Conservation (phyloP, 2,888 invertebrate genomes). For the Drosophila vallismaia region DNA sequence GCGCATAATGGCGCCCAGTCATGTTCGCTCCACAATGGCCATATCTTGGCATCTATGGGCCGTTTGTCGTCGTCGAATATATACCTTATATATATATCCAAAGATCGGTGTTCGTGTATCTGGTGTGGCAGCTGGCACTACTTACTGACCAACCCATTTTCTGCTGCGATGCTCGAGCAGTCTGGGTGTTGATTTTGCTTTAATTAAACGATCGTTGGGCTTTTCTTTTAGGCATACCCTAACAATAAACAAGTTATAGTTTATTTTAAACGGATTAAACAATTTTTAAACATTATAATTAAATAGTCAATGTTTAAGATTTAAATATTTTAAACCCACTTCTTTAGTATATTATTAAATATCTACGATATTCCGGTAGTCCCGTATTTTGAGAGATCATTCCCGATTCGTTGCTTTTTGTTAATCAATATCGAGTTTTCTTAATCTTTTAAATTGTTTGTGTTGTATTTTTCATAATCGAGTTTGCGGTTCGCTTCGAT, state of each 20-base stretch:
- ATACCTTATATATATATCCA: slow-evolving; percentile 19
- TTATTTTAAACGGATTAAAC: neutral
- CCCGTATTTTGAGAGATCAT: slow-evolving; percentile 29
- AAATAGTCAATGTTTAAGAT: neutral
- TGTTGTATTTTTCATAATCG: slow-evolving; percentile 70
- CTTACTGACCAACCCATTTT: slow-evolving; percentile 69
- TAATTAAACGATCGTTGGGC: slow-evolving; percentile 61
- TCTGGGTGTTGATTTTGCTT: slow-evolving; percentile 64
- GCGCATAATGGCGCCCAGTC: slow-evolving; percentile 46
- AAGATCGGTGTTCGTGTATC: slow-evolving; percentile 27
- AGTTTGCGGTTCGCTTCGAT: slow-evolving; percentile 61
- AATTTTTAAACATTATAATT: neutral
- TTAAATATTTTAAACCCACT: too few species aligned
- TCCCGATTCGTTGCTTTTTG: slow-evolving; percentile 19
- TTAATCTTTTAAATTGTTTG: slow-evolving; percentile 58
- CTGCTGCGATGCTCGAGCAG: slow-evolving; percentile 18
- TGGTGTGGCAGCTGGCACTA: slow-evolving; percentile 54
- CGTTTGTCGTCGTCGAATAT: slow-evolving; percentile 3
- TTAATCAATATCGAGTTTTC: slow-evolving; percentile 49
- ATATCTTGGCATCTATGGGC: slow-evolving; percentile 26
- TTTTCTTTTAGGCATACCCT: slow-evolving; percentile 41
- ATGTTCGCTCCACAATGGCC: slow-evolving; percentile 22
- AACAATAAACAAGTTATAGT: neutral
- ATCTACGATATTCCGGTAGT: too few species aligned
- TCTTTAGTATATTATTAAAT: too few species aligned